Base-by-base conservation (phyloP, 2,113 vertebrate species). In the Gallinago paraguaiae region DNA sequence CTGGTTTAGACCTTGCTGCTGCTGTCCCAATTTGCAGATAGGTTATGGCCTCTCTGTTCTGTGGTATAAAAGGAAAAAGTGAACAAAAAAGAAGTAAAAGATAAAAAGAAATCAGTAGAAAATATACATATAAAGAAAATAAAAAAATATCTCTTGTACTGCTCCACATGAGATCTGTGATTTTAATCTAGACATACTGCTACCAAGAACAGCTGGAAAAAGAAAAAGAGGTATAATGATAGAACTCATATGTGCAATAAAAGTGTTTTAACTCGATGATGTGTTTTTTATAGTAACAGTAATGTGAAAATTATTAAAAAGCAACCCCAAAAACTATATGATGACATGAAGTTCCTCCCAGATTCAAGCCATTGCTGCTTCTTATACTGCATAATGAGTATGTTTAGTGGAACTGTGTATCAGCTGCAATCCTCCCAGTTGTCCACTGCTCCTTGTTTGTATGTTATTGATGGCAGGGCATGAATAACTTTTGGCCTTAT, bases 391-490 rank as follows among this genome's bases (percentile, higher is more conserved):
- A 17, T 37, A 25, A 59, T 30, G 17, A 64, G 30, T 31, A 14
- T 2, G 4, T 63, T 59, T 53, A 25, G 54, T 33, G 61, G 46
- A 82, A 39, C 31, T 18, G 25, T 2, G 0, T 23, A 31, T 53
- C 63, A 81, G 43, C n/a, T 50, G 51, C 50, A 63, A 12, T 71
- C 23, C 41, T 67, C n/a, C 30, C 23, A n/a, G 25, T 23, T 71
- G 39, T 50, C 20, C 27, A 4, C 14, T 39, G 6, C 8, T 78
- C 57, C 46, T 67, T 4, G 2, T 51, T 78, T 31, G 5, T 30
- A 4, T 10, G 3, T 33, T 0, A 0, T 9, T 75, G n/a, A 19
- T 37, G 18, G 16, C 30, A 54, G 27, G 27, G 25, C 88, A 37
- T 33, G 53, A 64, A 37, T 53, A 1, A 13, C 22, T 53, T 53